Percentiles rank a stretch among this genome's conserved stretches.
phyloP scores from a whole-genome alignment of 2,888 invertebrate species.

The Agrotis clavis region DNA sequence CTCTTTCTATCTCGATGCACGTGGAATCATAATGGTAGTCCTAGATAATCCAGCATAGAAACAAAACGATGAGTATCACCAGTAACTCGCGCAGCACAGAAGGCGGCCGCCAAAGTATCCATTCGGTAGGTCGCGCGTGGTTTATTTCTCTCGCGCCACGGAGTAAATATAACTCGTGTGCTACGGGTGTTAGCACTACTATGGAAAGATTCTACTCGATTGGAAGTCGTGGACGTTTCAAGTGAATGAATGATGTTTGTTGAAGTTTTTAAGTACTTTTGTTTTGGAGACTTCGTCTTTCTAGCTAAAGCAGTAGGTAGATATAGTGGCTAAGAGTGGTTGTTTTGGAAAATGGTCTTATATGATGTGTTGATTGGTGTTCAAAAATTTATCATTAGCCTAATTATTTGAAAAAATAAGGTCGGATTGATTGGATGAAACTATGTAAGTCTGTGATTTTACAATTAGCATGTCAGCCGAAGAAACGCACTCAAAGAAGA shows the following conservation, averaged over 20 bases:
- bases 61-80: constrained; percentile 53
- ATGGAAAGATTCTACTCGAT: constrained; percentile 51
- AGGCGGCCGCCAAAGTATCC: constrained; percentile 74
- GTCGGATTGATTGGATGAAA: not conserved
- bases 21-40: constrained; percentile 19
- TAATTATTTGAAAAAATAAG: too few species aligned
- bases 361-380: not conserved
- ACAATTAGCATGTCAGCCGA: too few species aligned
- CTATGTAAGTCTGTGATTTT: too few species aligned
- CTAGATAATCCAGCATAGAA: constrained; percentile 49
- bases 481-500: too few species aligned
- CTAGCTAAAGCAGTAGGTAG: not conserved
- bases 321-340: too few species aligned
- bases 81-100: constrained; percentile 66
- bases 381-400: not conserved
- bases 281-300: not conserved
- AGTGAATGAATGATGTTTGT: not conserved
- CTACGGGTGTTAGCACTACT: constrained; percentile 69
- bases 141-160: constrained; percentile 87
- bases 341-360: not conserved
- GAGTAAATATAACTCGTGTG: constrained; percentile 88
- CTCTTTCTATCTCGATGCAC: not conserved
- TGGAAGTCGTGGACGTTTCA: constrained; percentile 1
- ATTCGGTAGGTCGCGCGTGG: constrained; percentile 78
- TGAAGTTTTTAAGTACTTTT: not conserved